Percentiles rank a stretch among this genome's conserved stretches.
Conservation (phyloP, 2,113 vertebrate species). For the Etheostoma spectabile region DNA sequence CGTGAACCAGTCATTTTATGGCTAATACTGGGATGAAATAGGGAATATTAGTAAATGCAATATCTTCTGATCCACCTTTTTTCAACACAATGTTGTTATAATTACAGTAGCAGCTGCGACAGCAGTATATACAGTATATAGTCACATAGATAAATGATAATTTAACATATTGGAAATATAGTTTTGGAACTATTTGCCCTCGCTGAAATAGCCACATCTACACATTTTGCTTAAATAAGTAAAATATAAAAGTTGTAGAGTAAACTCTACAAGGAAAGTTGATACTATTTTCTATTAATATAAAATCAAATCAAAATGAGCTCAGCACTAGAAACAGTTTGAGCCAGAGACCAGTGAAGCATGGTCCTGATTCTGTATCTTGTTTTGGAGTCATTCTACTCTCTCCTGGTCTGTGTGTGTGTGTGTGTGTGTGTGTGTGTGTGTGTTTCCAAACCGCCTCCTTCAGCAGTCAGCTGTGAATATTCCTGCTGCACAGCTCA, state of each 20-base stretch:
- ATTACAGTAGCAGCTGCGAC: not conserved
- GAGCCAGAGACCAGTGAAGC: conserved; percentile 29
- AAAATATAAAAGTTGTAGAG: conserved; percentile 12
- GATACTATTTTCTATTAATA: conserved; percentile 17
- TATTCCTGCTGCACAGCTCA: conserved; percentile 48
- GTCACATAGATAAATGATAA: not conserved
- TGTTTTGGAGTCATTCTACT: conserved; percentile 20
- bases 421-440: conserved; percentile 5
- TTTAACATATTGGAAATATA: not conserved
- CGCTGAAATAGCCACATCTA: not conserved
- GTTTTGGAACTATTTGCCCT: not conserved
- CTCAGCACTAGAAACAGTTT: not conserved
- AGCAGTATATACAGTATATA: not conserved
- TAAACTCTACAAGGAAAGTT: conserved; percentile 16
- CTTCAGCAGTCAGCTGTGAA: conserved; percentile 52
- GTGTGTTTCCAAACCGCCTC: conserved; percentile 35
- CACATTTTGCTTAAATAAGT: not conserved
- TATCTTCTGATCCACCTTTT: not conserved
- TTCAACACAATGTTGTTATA: not conserved
- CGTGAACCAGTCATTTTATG: conserved; percentile 1
- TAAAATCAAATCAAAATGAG: conserved; percentile 35
- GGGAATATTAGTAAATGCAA: not conserved
- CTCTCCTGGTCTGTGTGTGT: conserved; percentile 30
- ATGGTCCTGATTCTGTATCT: conserved; percentile 10
- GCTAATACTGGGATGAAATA: not conserved